Evolutionary conservation across 1,140 invertebrate genomes (phyloP).

Genomic region (Drosophila tropicalis): DNA sequence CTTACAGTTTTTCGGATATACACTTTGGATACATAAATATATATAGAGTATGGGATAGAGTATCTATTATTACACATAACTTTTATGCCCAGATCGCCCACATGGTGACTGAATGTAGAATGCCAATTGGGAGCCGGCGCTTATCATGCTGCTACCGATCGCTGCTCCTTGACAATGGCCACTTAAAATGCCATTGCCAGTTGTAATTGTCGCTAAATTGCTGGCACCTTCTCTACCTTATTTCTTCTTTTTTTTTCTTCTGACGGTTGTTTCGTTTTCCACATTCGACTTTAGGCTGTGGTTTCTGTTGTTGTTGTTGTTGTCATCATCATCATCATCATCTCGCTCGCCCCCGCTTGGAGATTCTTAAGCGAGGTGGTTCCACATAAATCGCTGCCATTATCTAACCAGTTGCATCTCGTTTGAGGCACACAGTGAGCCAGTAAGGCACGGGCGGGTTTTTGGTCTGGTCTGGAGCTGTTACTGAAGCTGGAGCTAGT

Average conservation of each 20-base stretch:
- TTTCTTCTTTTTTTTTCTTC: too few species aligned
- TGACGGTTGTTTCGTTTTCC: too few species aligned
- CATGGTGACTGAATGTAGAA: constrained; percentile 30
- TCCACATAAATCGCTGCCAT: constrained; percentile 74
- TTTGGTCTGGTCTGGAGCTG: constrained; percentile 18
- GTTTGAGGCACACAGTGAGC: constrained; percentile 19
- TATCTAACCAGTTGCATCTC: constrained; percentile 73
- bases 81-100: constrained; percentile 50
- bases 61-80: not conserved
- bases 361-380: constrained; percentile 29
- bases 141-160: constrained; percentile 65
- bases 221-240: constrained; percentile 44
- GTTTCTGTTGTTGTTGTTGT: constrained; percentile 59
- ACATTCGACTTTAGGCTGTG: constrained; percentile 17
- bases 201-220: constrained; percentile 79
- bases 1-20: constrained; percentile 3
- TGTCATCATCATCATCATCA: constrained; percentile 24
- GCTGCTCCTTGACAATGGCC: constrained; percentile 71
- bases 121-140: constrained; percentile 33
- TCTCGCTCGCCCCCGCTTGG: not conserved
- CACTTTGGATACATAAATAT: not conserved
- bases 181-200: constrained; percentile 78
- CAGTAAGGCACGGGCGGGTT: constrained; percentile 44
- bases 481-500: constrained; percentile 1
- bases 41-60: not conserved